phyloP scores from a whole-genome alignment of 2,113 vertebrate species.

The Dinomys branickii region DNA sequence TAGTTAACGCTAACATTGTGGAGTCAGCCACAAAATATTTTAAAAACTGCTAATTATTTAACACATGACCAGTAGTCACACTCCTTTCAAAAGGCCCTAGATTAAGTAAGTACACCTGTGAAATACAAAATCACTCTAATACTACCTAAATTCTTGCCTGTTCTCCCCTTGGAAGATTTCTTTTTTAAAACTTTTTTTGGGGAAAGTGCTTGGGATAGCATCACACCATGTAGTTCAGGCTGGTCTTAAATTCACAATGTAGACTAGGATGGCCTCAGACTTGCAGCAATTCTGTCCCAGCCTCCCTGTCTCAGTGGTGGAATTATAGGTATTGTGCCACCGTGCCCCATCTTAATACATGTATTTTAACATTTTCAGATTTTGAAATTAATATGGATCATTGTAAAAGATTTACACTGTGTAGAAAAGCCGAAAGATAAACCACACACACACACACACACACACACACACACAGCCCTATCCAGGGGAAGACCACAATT shows the following conservation, averaged over 20 bases:
- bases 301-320: not conserved
- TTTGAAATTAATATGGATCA: not conserved
- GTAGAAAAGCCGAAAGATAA: not conserved
- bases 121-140: slow-evolving; percentile 53
- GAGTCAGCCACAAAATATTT: not conserved
- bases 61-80: not conserved
- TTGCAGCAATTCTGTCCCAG: not conserved
- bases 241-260: not conserved
- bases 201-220: not conserved
- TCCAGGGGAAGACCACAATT: not conserved
- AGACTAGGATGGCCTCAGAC: not conserved
- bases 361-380: slow-evolving; percentile 26
- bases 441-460: too few species aligned
- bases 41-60: slow-evolving; percentile 18
- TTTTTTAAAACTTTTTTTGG: not conserved
- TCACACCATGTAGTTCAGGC: not conserved
- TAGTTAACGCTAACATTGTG: not conserved
- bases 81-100: slow-evolving; percentile 7
- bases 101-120: not conserved
- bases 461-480: not conserved
- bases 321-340: not conserved
- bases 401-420: not conserved
- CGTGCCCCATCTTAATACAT: not conserved
- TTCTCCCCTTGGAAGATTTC: slow-evolving; percentile 11
- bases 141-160: not conserved